Conservation (phyloP, 2,888 invertebrate genomes). For the Cantharis rufa region DNA sequence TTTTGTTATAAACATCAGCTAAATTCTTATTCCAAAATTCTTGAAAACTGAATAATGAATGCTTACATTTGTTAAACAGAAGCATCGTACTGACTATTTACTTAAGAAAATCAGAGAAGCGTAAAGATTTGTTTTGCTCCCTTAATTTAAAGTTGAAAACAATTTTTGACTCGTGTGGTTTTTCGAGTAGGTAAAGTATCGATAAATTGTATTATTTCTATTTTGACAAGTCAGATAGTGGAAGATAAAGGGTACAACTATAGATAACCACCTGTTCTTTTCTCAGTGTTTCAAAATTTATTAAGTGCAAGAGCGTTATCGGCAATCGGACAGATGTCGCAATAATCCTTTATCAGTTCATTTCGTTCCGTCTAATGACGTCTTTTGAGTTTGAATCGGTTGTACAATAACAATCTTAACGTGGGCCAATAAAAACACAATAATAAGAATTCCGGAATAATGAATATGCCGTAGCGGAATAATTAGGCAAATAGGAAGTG, state of each 20-base stretch:
- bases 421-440: not conserved
- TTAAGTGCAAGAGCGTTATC: constrained; percentile 33
- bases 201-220: not conserved
- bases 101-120: not conserved
- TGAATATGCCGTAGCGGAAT: constrained; percentile 16
- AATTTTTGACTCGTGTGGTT: not conserved
- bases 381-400: not conserved
- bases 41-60: not conserved
- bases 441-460: constrained; percentile 13
- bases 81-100: not conserved
- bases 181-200: not conserved
- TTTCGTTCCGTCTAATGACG: constrained; percentile 14
- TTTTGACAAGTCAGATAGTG: not conserved
- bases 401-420: not conserved
- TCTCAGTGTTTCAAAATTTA: constrained; percentile 35
- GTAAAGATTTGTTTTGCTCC: not conserved
- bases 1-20: not conserved
- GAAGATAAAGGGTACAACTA: constrained; percentile 6
- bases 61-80: not conserved
- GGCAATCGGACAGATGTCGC: constrained; percentile 39
- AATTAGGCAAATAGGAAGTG: constrained; percentile 21
- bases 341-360: constrained; percentile 35
- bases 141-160: not conserved
- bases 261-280: constrained; percentile 41
- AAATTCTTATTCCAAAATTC: not conserved